Evolutionary conservation across 2,113 vertebrate genomes (phyloP).

Genomic region (Redunca redunca): DNA sequence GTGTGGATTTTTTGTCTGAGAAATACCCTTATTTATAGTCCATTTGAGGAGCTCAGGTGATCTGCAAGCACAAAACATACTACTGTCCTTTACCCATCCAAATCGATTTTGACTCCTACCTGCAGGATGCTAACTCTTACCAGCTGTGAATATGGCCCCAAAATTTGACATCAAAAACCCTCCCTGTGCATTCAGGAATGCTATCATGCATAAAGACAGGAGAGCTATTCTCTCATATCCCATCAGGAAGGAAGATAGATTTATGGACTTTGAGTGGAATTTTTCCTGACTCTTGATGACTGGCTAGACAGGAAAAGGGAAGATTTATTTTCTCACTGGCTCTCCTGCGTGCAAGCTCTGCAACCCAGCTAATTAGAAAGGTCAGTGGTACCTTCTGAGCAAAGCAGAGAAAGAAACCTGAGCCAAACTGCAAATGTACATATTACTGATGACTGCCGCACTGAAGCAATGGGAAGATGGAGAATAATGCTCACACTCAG

Average conservation of each 20-base stretch:
- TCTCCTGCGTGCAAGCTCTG: slow-evolving; percentile 11
- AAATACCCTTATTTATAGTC: neutral
- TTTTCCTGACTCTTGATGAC: slow-evolving; percentile 15
- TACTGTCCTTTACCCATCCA: neutral
- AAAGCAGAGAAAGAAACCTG: slow-evolving; percentile 21
- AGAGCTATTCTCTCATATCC: neutral
- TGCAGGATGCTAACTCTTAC: neutral
- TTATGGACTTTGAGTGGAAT: neutral
- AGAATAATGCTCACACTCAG: neutral
- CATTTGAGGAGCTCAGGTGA: neutral
- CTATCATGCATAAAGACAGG: neutral
- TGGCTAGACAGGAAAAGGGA: neutral
- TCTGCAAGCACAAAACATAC: neutral
- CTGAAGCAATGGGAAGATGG: neutral
- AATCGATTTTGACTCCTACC: neutral
- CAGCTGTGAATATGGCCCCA: neutral
- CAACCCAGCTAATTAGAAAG: slow-evolving; percentile 59
- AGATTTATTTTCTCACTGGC: slow-evolving; percentile 49
- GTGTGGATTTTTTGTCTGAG: neutral
- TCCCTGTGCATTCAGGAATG: neutral
- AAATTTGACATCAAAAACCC: neutral
- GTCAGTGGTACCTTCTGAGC: slow-evolving; percentile 27
- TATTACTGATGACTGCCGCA: neutral
- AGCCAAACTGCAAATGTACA: neutral
- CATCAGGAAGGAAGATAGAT: slow-evolving; percentile 10